These are phyloP conservation scores for Lasioglossum marginatum DNA, from an alignment of 2,888 invertebrate genomes.

Conservation along the genomic window DNA sequence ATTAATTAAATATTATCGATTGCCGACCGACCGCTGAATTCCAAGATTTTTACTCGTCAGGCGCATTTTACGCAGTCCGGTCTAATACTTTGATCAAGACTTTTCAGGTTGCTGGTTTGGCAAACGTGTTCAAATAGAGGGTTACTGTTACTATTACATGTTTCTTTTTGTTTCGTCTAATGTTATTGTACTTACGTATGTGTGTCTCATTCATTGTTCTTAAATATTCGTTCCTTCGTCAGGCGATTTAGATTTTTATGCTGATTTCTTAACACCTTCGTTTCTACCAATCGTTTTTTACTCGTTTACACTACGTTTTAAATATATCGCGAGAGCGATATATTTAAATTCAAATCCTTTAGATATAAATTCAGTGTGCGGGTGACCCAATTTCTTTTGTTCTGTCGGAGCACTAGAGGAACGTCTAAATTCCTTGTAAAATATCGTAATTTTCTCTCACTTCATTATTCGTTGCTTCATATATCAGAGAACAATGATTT, in stretches of 20 bases:
- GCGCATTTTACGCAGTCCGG: neutral
- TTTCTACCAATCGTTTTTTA: neutral
- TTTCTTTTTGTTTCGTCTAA: neutral
- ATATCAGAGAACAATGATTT: neutral
- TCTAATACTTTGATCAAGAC: neutral
- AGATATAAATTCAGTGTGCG: neutral
- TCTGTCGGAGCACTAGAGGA: neutral
- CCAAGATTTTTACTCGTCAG: neutral
- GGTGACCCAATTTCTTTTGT: neutral
- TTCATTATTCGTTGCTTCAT: neutral
- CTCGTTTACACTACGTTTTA: no score
- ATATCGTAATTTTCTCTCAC: neutral
- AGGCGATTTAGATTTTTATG: neutral
- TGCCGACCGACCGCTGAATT: neutral
- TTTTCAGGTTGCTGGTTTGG: neutral
- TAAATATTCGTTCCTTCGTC: neutral
- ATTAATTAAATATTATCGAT: conserved; percentile 2
- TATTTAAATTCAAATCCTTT: neutral
- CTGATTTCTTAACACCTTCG: neutral
- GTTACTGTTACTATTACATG: neutral
- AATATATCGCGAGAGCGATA: neutral
- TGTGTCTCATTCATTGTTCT: neutral
- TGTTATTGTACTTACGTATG: neutral
- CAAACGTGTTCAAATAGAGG: neutral
- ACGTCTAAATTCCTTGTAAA: neutral